phyloP scores from a whole-genome alignment of 2,113 vertebrate species.

The Cacatua alba region DNA sequence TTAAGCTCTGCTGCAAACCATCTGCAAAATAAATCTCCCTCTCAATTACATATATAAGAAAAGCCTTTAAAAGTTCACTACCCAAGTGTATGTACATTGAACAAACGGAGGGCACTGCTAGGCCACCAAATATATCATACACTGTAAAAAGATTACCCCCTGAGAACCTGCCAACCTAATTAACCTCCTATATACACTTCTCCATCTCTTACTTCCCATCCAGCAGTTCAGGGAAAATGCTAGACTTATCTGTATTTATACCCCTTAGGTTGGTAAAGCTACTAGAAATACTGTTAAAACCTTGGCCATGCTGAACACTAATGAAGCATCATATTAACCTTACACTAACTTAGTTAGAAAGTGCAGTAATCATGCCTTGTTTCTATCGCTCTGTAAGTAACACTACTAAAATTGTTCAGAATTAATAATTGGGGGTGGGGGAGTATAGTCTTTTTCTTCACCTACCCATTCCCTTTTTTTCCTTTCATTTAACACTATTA shows the following conservation, averaged over 20 bases:
- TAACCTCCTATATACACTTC: background rate
- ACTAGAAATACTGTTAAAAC: background rate
- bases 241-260: background rate
- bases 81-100: background rate
- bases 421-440: background rate
- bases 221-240: background rate
- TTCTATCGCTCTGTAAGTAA: background rate
- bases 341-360: conserved; percentile 20
- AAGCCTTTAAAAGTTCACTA: background rate
- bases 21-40: conserved; percentile 7
- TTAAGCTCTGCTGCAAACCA: background rate
- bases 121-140: background rate
- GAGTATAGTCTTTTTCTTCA: background rate
- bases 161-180: background rate
- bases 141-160: background rate
- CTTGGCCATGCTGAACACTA: background rate
- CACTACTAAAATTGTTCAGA: background rate
- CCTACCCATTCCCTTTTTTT: background rate
- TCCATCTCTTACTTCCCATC: background rate
- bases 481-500: background rate
- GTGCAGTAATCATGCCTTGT: background rate
- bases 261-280: background rate
- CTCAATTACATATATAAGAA: background rate
- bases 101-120: background rate
- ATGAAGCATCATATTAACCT: background rate